Conservation (phyloP, 1,140 invertebrate genomes). For the Euura saliciscinereae region DNA sequence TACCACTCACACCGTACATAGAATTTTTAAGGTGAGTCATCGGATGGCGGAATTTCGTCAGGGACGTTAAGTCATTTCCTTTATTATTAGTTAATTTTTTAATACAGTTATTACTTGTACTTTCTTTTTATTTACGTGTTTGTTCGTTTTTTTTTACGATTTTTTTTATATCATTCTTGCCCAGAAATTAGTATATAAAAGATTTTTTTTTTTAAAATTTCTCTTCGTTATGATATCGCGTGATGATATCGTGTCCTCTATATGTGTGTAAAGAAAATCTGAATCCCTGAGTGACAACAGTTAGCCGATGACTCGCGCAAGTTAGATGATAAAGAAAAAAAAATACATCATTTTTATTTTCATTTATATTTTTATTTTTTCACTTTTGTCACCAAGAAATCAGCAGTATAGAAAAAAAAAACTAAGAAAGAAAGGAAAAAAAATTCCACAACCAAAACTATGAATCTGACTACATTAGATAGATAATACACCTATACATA, state of each 20-base stretch:
- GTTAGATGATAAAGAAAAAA: no score
- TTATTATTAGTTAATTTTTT: not conserved
- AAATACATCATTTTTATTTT: not conserved
- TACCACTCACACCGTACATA: conserved; percentile 8
- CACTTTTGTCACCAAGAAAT: not conserved
- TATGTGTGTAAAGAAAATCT: no score
- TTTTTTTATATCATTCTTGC: no score
- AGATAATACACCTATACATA: conserved; percentile 46
- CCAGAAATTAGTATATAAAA: no score
- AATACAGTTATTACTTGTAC: no score
- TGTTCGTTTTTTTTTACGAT: not conserved
- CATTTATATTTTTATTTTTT: not conserved
- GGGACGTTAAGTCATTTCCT: not conserved
- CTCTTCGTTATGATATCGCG: no score
- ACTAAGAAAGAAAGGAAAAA: conserved; percentile 12
- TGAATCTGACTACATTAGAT: conserved; percentile 50
- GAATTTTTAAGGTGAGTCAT: not conserved
- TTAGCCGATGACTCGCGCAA: no score
- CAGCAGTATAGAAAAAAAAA: not conserved
- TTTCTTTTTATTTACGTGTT: not conserved
- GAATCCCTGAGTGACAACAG: no score
- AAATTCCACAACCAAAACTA: conserved; percentile 24
- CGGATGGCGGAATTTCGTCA: not conserved
- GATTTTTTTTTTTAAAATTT: no score
- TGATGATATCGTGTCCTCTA: no score